Base-by-base conservation (phyloP, 37 sponge, comb jelly and placozoan species). In the Aplysina aerophoba region DNA sequence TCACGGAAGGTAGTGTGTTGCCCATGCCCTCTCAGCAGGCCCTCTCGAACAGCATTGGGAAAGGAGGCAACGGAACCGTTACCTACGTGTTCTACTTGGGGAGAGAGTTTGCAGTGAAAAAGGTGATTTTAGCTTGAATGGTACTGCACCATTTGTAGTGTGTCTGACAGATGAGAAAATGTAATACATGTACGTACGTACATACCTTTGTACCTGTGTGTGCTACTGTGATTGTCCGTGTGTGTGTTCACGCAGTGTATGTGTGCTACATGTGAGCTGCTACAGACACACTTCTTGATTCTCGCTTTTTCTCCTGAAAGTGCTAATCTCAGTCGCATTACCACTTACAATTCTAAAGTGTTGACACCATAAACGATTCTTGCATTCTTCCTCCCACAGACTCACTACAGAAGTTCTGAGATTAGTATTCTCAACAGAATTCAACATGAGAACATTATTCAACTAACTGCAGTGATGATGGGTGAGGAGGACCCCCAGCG, bases 371-470 rank as follows among this genome's bases (percentile, higher is more conserved):
- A 22, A 44, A 36, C 28, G 37, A 36, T 35, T 33, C 20, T 62
- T 59, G 75, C 54, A 59, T 22, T 84, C 15, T 84, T 57, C 20
- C 16, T 65, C 20, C 79, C 77, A 38, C 85, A 89, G 82, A 89
- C 90, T 28, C 30, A 31, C 34, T 89, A 79, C 72, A 57, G 90
- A 15, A 36, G 30, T 3, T 54, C 55, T 41, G 90, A 89, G 38
- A 72, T 68, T n/a, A 50, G 78, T 4, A 73, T 89, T 40, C 55
- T 85, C 13, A 54, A 34, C 0, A 81, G 66, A 54, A 4, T 89
- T 31, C 50, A 73, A 24, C 90, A 89, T 64, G 35, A 50, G 40
- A 89, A 89, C 82, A 73, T 89, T 53, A 27, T 89, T 0, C 81
- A 73, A 15, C 64, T 85, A 15, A 22, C 85, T 21, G 86, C 86